phyloP scores from a whole-genome alignment of 2,797 vertebrate genomes.

The Scleropages formosus region DNA sequence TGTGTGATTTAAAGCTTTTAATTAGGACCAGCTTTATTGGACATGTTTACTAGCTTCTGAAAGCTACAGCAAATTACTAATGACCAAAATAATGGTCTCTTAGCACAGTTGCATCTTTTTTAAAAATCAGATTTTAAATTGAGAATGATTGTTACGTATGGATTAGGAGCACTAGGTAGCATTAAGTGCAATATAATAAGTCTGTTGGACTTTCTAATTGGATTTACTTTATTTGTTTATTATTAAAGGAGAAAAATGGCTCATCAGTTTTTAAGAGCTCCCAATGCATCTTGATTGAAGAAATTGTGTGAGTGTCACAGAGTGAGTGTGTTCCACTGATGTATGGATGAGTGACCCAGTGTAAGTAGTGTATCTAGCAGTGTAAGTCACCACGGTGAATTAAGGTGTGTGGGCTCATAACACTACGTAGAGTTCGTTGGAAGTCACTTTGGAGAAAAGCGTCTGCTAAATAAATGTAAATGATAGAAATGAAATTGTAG shows the following conservation, averaged over 20 bases:
- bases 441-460: too few relatives aligned
- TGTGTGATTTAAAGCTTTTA: slow-evolving; percentile 58
- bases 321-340: too few relatives aligned
- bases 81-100: slow-evolving; percentile 67
- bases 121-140: slow-evolving; percentile 49
- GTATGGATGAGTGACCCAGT: too few relatives aligned
- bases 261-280: background rate
- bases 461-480: too few relatives aligned
- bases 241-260: slow-evolving; percentile 18
- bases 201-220: slow-evolving; percentile 13
- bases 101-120: slow-evolving; percentile 64
- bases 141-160: slow-evolving; percentile 56
- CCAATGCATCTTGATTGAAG: background rate
- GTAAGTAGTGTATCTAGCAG: too few relatives aligned
- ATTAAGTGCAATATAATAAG: slow-evolving; percentile 25
- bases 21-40: slow-evolving; percentile 57
- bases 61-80: slow-evolving; percentile 58
- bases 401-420: too few relatives aligned
- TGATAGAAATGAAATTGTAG: slow-evolving; percentile 10
- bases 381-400: too few relatives aligned
- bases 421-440: too few relatives aligned
- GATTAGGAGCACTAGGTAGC: background rate
- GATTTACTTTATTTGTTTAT: slow-evolving; percentile 18
- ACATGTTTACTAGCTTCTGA: slow-evolving; percentile 55
- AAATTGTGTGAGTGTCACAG: too few relatives aligned